These are phyloP conservation scores for Microtus richardsoni DNA, from an alignment of 2,113 vertebrate genomes.

Conservation along the genomic window DNA sequence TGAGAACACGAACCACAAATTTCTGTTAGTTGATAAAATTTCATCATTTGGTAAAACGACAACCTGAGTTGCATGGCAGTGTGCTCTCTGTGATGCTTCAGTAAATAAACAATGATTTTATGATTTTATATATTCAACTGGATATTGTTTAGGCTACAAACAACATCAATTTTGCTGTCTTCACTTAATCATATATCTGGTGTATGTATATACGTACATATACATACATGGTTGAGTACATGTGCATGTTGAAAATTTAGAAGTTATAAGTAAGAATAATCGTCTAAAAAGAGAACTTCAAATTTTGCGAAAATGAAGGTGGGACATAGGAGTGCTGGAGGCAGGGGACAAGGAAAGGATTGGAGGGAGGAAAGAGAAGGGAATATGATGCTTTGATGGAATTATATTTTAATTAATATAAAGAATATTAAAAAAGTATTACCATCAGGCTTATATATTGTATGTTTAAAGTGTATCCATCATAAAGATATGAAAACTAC, in stretches of 20 bases:
- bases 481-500: background rate
- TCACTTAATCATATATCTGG: too few species aligned
- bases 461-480: background rate
- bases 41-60: background rate
- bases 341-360: background rate
- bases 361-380: background rate
- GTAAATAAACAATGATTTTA: conserved; percentile 28
- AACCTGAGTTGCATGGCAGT: background rate
- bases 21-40: background rate
- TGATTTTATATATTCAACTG: background rate
- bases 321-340: background rate
- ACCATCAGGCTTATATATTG: background rate
- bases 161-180: too few species aligned
- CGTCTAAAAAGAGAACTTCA: background rate
- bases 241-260: background rate
- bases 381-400: background rate
- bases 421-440: background rate
- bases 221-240: background rate
- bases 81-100: background rate
- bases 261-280: background rate
- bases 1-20: background rate
- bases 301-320: background rate
- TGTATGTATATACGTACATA: too few species aligned
- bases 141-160: too few species aligned
- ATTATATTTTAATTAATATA: background rate